phyloP scores from a whole-genome alignment of 2,888 invertebrate genomes.

The Epistrophe eligans region DNA sequence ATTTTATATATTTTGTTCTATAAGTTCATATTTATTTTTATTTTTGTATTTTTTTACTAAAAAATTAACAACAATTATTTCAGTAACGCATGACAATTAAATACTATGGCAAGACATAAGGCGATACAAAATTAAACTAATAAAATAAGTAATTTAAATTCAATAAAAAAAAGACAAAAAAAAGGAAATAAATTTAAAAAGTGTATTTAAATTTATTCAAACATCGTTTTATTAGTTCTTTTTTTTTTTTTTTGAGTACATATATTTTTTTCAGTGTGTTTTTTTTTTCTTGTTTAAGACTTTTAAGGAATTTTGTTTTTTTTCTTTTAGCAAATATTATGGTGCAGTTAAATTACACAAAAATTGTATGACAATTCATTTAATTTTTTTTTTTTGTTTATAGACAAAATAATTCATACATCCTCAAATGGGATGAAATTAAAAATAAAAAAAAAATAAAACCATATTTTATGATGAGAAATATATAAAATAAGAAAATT shows the following conservation, averaged over 20 bases:
- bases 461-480: background rate
- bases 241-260: constrained; percentile 55
- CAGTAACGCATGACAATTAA: constrained; percentile 71
- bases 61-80: constrained; percentile 73
- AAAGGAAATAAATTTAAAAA: background rate
- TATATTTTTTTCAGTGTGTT: constrained; percentile 32
- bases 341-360: constrained; percentile 70
- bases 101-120: constrained; percentile 75
- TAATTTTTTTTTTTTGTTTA: constrained; percentile 21
- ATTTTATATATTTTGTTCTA: constrained; percentile 44
- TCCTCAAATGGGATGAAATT: constrained; percentile 7
- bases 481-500: constrained; percentile 26
- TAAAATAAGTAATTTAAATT: background rate
- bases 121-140: constrained; percentile 55
- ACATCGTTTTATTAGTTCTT: constrained; percentile 47
- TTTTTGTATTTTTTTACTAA: constrained; percentile 47
- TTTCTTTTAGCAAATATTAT: constrained; percentile 69
- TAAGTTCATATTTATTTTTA: constrained; percentile 44
- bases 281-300: constrained; percentile 34
- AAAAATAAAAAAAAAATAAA: background rate
- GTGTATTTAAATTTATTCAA: constrained; percentile 48
- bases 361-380: constrained; percentile 52
- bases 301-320: constrained; percentile 32
- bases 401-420: constrained; percentile 23
- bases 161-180: background rate